These are phyloP conservation scores for Microplitis demolitor DNA, from an alignment of 1,140 invertebrate genomes.

Conservation along the genomic window DNA sequence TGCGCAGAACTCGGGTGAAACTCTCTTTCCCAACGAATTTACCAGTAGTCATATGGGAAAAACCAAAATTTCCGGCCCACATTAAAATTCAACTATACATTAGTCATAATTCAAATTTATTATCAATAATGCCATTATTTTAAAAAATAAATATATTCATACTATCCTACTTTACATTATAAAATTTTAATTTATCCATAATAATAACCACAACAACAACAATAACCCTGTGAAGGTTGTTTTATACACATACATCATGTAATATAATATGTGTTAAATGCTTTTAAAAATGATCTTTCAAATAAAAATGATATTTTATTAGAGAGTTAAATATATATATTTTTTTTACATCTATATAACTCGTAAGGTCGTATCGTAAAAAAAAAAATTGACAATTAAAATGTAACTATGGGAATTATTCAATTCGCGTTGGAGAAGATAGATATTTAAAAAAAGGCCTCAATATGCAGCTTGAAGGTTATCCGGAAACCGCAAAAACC, in stretches of 20 bases:
- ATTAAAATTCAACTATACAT: not conserved
- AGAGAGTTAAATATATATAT: too few species aligned
- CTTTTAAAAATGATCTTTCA: too few species aligned
- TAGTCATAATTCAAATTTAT: not conserved
- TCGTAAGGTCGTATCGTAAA: not conserved
- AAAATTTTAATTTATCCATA: too few species aligned
- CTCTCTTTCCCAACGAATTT: not conserved
- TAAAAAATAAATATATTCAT: too few species aligned
- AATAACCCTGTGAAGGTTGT: too few species aligned
- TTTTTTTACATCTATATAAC: too few species aligned
- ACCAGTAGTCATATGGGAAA: not conserved
- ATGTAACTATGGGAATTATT: slow-evolving; percentile 6
- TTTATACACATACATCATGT: too few species aligned
- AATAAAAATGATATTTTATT: too few species aligned
- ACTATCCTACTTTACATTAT: too few species aligned
- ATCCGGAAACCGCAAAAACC: slow-evolving; percentile 13
- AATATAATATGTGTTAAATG: too few species aligned
- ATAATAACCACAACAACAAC: too few species aligned
- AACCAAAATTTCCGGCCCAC: not conserved
- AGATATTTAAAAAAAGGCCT: not conserved
- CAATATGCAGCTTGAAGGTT: slow-evolving; percentile 4
- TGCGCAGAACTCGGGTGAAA: not conserved
- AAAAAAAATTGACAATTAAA: not conserved
- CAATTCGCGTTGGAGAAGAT: not conserved
- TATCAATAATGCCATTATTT: not conserved